A percentile compares a stretch with the other conserved stretches of the same genome.
Evolutionary conservation across 2,797 vertebrate species (phyloP).

Genomic region (Saxicola maurus): DNA sequence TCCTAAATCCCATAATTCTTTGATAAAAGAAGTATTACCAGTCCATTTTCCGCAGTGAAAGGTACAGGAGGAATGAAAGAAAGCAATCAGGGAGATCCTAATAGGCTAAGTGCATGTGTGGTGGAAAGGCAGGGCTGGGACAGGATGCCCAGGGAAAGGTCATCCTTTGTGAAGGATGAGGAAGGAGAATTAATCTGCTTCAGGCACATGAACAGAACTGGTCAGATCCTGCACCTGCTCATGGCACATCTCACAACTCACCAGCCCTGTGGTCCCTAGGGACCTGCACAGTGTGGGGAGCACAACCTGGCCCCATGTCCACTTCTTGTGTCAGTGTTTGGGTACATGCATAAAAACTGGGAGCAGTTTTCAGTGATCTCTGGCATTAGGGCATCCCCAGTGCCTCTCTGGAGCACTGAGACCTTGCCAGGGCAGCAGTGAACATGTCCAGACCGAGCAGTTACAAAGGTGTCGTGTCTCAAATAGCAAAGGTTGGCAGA

Average conservation of each 20-base stretch:
- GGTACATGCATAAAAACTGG: background rate
- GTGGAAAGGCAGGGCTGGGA: background rate
- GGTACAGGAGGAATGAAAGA: constrained; percentile 79
- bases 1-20: constrained; percentile 97
- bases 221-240: background rate
- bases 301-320: background rate
- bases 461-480: background rate
- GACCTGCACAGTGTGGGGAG: background rate
- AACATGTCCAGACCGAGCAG: accelerated
- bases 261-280: accelerated
- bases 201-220: background rate
- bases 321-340: accelerated
- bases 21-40: constrained; percentile 86
- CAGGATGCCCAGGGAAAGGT: background rate
- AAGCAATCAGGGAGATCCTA: constrained; percentile 82
- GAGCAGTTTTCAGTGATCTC: background rate
- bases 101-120: constrained; percentile 75
- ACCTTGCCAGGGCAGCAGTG: background rate
- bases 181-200: constrained; percentile 14
- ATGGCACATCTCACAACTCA: accelerated
- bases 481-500: background rate
- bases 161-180: background rate
- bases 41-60: constrained; percentile 85
- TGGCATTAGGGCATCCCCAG: background rate
- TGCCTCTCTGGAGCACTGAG: background rate